Conservation (phyloP, 2,888 invertebrate genomes). For the Lacanobia wlatinum region DNA sequence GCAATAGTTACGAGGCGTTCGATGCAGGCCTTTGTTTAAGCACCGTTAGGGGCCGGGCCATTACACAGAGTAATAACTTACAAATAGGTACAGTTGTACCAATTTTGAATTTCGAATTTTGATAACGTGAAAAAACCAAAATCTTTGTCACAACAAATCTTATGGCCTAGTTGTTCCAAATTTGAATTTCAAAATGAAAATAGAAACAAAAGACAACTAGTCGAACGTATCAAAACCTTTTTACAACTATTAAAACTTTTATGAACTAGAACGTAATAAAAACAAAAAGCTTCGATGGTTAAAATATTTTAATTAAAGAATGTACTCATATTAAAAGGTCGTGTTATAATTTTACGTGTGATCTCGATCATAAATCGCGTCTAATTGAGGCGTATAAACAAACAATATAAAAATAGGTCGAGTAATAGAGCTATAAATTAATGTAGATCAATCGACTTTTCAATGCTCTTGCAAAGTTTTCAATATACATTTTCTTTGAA, state of each 20-base stretch:
- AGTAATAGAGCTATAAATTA: slow-evolving; percentile 43
- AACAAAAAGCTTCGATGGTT: slow-evolving; percentile 22
- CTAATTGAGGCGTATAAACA: slow-evolving; percentile 51
- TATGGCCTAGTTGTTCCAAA: not conserved
- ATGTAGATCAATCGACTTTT: slow-evolving; percentile 46
- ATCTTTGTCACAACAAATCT: not conserved
- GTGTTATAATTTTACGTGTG: slow-evolving; percentile 40
- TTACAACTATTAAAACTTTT: slow-evolving; percentile 8
- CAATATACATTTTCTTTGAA: slow-evolving; percentile 17
- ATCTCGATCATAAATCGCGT: slow-evolving; percentile 54
- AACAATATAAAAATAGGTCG: slow-evolving; percentile 52
- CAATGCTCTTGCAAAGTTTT: slow-evolving; percentile 15
- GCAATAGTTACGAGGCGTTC: slow-evolving; percentile 71
- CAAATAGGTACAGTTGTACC: slow-evolving; percentile 13
- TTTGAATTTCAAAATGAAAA: not conserved
- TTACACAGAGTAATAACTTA: slow-evolving; percentile 40
- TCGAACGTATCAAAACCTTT: not conserved
- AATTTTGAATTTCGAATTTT: slow-evolving; percentile 11
- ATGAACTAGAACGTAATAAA: slow-evolving; percentile 19
- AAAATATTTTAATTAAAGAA: slow-evolving; percentile 26
- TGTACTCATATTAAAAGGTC: slow-evolving; percentile 17
- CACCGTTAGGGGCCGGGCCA: slow-evolving; percentile 67
- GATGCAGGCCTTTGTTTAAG: slow-evolving; percentile 81
- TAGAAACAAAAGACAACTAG: not conserved
- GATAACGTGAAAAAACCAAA: slow-evolving; percentile 1